phyloP scores from a whole-genome alignment of 2,888 invertebrate species.

The Aphidoletes aphidimyza region DNA sequence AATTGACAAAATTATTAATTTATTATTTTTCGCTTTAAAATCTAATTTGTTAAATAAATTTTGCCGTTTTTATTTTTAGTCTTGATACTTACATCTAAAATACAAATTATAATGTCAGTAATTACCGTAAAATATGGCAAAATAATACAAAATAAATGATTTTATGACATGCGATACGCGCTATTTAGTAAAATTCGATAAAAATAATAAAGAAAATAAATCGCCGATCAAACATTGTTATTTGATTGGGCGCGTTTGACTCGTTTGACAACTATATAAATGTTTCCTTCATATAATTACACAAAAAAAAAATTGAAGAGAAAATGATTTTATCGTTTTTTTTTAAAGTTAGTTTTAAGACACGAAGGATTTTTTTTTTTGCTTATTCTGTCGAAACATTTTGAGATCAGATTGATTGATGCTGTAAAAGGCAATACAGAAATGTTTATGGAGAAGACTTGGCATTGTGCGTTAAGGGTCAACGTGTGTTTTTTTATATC shows the following conservation, averaged over 20 bases:
- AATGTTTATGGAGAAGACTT: neutral
- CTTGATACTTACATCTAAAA: constrained; percentile 23
- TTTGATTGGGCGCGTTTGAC: neutral
- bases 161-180: neutral
- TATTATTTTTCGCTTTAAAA: neutral
- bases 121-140: constrained; percentile 37
- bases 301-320: neutral
- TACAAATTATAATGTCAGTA: constrained; percentile 30
- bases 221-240: neutral
- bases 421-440: neutral
- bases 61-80: constrained; percentile 35
- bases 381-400: neutral
- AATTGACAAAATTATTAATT: neutral
- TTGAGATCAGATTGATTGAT: neutral
- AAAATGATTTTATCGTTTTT: neutral
- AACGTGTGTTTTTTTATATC: neutral
- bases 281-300: neutral
- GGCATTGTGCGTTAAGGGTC: neutral
- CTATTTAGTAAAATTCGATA: constrained; percentile 14
- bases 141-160: constrained; percentile 30
- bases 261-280: neutral
- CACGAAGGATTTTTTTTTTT: neutral
- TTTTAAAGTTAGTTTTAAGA: no score
- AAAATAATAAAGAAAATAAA: constrained; percentile 30
- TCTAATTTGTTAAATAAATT: neutral